These are phyloP conservation scores for Corynorhinus townsendii DNA, from an alignment of 2,113 vertebrate genomes.

Conservation along the genomic window DNA sequence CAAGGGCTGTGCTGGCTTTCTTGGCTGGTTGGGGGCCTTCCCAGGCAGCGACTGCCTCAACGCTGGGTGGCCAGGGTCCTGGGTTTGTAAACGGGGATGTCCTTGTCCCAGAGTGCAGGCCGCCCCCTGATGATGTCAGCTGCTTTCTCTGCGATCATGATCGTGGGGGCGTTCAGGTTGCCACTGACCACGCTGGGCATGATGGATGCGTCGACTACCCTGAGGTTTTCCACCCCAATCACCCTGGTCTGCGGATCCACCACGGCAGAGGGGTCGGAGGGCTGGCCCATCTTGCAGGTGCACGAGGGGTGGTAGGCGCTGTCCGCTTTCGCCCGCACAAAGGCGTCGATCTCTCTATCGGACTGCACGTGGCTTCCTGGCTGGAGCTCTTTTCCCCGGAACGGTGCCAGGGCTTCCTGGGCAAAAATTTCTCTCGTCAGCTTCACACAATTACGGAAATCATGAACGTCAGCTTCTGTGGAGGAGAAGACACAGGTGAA, in stretches of 20 bases:
- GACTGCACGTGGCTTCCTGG: conserved; percentile 87
- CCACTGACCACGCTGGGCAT: conserved; percentile 97
- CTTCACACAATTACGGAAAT: conserved; percentile 91
- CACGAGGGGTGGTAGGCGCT: conserved; percentile 97
- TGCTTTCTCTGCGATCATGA: conserved; percentile 97
- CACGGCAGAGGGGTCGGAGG: conserved; percentile 86
- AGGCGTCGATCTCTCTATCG: conserved; percentile 92
- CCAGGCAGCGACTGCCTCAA: conserved; percentile 60
- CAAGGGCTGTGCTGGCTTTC: neutral
- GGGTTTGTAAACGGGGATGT: conserved; percentile 88
- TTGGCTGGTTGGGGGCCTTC: neutral
- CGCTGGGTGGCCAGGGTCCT: conserved; percentile 85
- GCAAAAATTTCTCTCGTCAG: conserved; percentile 93
- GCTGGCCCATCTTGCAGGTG: conserved; percentile 95
- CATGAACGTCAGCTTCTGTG: conserved; percentile 89
- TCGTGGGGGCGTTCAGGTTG: conserved; percentile 94
- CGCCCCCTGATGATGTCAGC: conserved; percentile 91
- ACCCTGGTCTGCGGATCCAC: conserved; percentile 89
- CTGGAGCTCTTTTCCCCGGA: conserved; percentile 89
- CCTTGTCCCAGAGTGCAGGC: conserved; percentile 81
- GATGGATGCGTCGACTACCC: conserved; percentile 95
- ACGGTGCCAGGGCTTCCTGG: conserved; percentile 91
- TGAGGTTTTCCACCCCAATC: conserved; percentile 88
- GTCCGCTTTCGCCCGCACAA: conserved; percentile 90
- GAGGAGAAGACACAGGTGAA: conserved; percentile 48